Evolutionary conservation across 1,140 invertebrate species (phyloP).

Genomic region (Drosophila obscura): DNA sequence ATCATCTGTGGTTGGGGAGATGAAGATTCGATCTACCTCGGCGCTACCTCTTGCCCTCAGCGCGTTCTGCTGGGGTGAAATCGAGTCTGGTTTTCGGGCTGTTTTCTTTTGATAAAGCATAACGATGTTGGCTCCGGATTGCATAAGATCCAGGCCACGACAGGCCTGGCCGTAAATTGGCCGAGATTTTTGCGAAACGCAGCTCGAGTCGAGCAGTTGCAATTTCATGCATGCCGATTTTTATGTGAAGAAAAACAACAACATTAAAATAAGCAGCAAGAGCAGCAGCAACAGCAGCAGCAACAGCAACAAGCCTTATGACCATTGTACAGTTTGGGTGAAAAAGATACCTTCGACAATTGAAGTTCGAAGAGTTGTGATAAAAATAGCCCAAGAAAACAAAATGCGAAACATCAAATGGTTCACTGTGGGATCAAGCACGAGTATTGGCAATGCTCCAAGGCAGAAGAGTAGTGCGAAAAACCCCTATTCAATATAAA

Average conservation of each 20-base stretch:
- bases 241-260: slow-evolving; percentile 38
- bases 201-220: slow-evolving; percentile 67
- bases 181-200: slow-evolving; percentile 76
- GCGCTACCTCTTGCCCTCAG: slow-evolving; percentile 1
- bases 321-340: slow-evolving; percentile 38
- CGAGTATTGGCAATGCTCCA: slow-evolving; percentile 34
- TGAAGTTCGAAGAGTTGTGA: slow-evolving; percentile 23
- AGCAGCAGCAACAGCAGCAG: slow-evolving; percentile 6
- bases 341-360: slow-evolving; percentile 34
- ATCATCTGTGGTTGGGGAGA: slow-evolving; percentile 10
- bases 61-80: slow-evolving; percentile 25
- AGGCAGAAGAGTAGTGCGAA: slow-evolving; percentile 29
- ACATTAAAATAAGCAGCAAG: slow-evolving; percentile 19
- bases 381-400: slow-evolving; percentile 44
- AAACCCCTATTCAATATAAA: neutral
- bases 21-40: slow-evolving; percentile 13
- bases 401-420: slow-evolving; percentile 46
- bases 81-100: slow-evolving; percentile 22
- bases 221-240: slow-evolving; percentile 76
- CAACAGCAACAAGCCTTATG: slow-evolving; percentile 40
- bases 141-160: slow-evolving; percentile 61
- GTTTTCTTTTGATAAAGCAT: slow-evolving; percentile 70
- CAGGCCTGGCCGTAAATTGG: slow-evolving; percentile 64
- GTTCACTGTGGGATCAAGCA: slow-evolving; percentile 41
- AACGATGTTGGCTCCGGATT: slow-evolving; percentile 50